phyloP scores from a whole-genome alignment of 2,888 invertebrate genomes.

The Eretmocerus hayati region DNA sequence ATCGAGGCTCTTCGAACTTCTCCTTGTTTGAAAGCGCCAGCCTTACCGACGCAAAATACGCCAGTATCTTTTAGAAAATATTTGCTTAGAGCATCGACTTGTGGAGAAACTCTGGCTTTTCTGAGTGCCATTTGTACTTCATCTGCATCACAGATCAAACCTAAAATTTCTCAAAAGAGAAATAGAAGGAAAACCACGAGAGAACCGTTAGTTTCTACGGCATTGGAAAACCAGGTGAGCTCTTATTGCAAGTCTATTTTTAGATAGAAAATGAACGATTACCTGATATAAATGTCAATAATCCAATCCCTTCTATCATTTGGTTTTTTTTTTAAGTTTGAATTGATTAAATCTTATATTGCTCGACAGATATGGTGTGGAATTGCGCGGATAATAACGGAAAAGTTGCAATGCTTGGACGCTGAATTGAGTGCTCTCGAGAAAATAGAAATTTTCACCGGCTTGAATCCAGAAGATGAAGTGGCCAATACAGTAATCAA shows the following conservation, averaged over 20 bases:
- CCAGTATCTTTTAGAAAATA: slow-evolving; percentile 38
- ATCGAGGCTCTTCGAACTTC: slow-evolving; percentile 31
- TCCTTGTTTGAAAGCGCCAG: slow-evolving; percentile 30
- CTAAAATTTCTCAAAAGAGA: slow-evolving; percentile 34
- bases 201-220: slow-evolving; percentile 28
- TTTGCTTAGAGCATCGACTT: slow-evolving; percentile 41
- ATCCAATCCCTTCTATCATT: not conserved
- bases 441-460: slow-evolving; percentile 35
- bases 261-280: not conserved
- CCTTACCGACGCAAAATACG: slow-evolving; percentile 31
- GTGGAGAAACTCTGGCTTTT: slow-evolving; percentile 41
- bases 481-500: slow-evolving; percentile 30
- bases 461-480: slow-evolving; percentile 30
- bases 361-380: slow-evolving; percentile 38
- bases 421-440: slow-evolving; percentile 34
- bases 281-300: no score
- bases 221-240: slow-evolving; percentile 34
- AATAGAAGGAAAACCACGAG: slow-evolving; percentile 38
- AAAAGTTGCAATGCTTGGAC: slow-evolving; percentile 35
- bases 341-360: slow-evolving; percentile 4
- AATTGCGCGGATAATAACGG: slow-evolving; percentile 32
- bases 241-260: no score
- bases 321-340: not conserved
- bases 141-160: slow-evolving; percentile 30
- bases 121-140: slow-evolving; percentile 38